Evolutionary conservation across 2,797 vertebrate genomes (phyloP), one percentile per base, ranked within the genome.

Genomic region (Myotis vivesi): DNA sequence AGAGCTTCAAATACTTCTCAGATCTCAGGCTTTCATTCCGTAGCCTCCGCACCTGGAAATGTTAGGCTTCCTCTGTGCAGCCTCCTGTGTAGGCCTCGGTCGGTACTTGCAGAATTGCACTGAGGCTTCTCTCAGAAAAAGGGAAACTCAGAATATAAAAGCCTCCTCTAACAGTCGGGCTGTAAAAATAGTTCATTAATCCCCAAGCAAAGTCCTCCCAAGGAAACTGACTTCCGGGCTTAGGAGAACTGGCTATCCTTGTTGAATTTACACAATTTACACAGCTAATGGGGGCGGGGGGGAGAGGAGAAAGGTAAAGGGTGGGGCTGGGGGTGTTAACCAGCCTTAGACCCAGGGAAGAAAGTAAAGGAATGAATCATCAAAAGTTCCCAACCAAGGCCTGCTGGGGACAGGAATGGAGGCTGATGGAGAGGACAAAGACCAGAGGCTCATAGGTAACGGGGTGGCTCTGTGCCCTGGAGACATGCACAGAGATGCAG

Each of bases 401-500:
- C 38, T 77, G 16, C 12, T 8, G 8, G 36, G 25, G 13, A 66
- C 25, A 8, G 49, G 36, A 59, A 38, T 2, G 28, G 57, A 33
- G 4, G 3, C 9, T n/a, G 22, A 16, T 0, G 3, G 22, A 64
- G 19, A 62, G 3, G 30, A 71, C 1, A 28, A 62, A 68, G 28
- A 11, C 33, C 6, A 1, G 20, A 62, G n/a, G 9, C 46, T 23
- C 16, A 30, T 0, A 1, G 5, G 9, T 17, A 16, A 44, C 2
- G 3, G 2, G 9, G 12, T 10, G 38, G 30, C 4, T 19, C 2
- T 17, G 19, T 36, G 2, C 7, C 6, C 2, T 11, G 8, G 22
- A 33, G 6, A 69, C 4, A 0, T 4, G 5, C 3, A 1, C 9
- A 0, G 55, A 44, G 15, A 16, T 20, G 4, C 3, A 1, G 49